These are phyloP conservation scores for Oreocharis arfaki DNA, from an alignment of 2,113 vertebrate genomes.

Conservation along the genomic window DNA sequence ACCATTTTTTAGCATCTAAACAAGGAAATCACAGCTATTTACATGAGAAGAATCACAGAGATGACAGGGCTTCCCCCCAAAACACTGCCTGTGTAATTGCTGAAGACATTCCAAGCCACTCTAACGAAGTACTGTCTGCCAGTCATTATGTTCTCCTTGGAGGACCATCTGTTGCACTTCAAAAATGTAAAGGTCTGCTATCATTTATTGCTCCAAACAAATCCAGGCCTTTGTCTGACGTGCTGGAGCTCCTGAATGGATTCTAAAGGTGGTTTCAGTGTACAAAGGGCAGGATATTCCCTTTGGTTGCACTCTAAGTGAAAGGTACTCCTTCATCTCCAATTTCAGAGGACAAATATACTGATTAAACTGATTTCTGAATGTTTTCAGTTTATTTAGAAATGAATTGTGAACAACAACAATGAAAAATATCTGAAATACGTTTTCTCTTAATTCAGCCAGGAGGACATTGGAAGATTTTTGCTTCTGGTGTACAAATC, in stretches of 20 bases:
- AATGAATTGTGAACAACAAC: neutral
- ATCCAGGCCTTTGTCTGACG: neutral
- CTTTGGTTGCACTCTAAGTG: neutral
- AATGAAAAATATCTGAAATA: neutral
- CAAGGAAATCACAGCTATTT: neutral
- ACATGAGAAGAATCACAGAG: neutral
- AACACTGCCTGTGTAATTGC: constrained; percentile 37
- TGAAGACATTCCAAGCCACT: constrained; percentile 43
- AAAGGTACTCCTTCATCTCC: neutral
- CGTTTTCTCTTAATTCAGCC: neutral
- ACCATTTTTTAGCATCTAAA: neutral
- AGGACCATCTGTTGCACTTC: constrained; percentile 63
- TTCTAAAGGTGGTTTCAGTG: neutral
- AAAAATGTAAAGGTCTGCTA: constrained; percentile 37
- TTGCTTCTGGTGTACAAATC: neutral
- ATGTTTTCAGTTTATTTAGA: neutral
- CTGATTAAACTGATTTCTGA: neutral
- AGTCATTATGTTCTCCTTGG: constrained; percentile 54
- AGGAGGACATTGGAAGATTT: neutral
- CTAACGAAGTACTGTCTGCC: constrained; percentile 54
- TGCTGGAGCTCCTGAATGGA: neutral
- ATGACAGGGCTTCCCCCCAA: constrained; percentile 1
- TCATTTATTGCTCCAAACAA: constrained; percentile 41
- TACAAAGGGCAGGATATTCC: neutral
- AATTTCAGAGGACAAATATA: neutral